Evolutionary conservation across 1,140 invertebrate genomes (phyloP), one percentile per base, ranked within the genome.

Genomic region (Formica exsecta): DNA sequence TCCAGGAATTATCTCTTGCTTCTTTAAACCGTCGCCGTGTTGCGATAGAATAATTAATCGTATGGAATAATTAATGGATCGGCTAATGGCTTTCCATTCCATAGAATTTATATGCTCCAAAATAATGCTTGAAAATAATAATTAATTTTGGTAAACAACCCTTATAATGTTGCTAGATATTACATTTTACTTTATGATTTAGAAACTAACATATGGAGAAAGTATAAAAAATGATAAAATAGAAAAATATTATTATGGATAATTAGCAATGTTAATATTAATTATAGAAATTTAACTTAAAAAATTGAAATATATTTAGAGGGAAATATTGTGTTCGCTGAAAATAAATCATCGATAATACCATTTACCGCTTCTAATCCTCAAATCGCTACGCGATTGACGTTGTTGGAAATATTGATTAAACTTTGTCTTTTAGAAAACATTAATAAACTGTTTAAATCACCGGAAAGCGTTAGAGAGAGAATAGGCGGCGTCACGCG

Each of bases 1-100:
- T 83, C 54, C 79, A n/a, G 68, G 79, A 83, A 83, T 83, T 73
- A 83, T 83, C 79, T 74, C 79, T 36, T 83, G 68, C 79, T 83
- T 83, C 79, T 83, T 83, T 83, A 83, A 83, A 83, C 79, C 79
- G 51, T 83, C 79, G 68, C 54, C 79, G 25, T 83, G 79, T 83
- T 74, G 68, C 79, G 79, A 83, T 83, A 83, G 79, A 83, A 83
- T 83, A 83, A 83, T 83, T 83, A 83, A 74, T 83, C 79, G 79
- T 83, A 83, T 83, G 68, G 54, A 83, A 83, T 83, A 83, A 83
- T 83, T 83, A 83, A 83, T 83, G 79, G 54, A 61, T 61, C 16
- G n/a, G 54, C 79, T 83, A 74, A 83, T 83, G 54, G 25, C 25
- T 74, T 70, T 25, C 11, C 25, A 74, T 83, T 73, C 8, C 66